A percentile compares a stretch with the other conserved stretches of the same genome.
phyloP scores from a whole-genome alignment of 2,797 vertebrate species.

The Phaenicophaeus curvirostris region DNA sequence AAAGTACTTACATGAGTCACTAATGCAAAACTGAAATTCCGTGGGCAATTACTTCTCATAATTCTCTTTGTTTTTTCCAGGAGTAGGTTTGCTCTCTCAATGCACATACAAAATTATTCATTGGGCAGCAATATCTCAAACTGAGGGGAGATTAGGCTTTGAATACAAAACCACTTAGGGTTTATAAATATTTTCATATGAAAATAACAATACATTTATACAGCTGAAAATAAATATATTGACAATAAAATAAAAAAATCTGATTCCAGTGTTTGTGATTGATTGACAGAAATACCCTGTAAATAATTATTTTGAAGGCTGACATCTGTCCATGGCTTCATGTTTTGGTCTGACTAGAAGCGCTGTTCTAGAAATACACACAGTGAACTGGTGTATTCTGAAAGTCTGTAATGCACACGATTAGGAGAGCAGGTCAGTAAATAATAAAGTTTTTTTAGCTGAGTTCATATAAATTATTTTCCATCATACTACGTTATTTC shows the following conservation, averaged over 20 bases:
- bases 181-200: neutral
- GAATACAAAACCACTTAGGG: neutral
- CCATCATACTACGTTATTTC: neutral
- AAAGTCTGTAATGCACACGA: neutral
- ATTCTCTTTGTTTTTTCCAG: constrained; percentile 61
- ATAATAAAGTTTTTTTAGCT: neutral
- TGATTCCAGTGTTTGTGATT: neutral
- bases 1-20: neutral
- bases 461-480: neutral
- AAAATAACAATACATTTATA: neutral
- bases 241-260: neutral
- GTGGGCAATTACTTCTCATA: constrained; percentile 12
- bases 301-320: neutral
- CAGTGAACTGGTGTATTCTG: neutral
- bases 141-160: neutral
- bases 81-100: constrained; percentile 17
- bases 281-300: neutral
- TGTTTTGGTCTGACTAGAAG: neutral
- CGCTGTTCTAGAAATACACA: neutral
- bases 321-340: neutral
- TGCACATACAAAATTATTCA: constrained; percentile 12
- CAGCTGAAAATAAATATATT: neutral
- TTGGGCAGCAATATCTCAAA: constrained; percentile 24
- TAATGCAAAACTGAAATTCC: constrained; percentile 48
- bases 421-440: neutral